Percentiles rank a stretch among this genome's conserved stretches.
Evolutionary conservation across 2,797 vertebrate genomes (phyloP).

Genomic region (Peromyscus melanophrys): DNA sequence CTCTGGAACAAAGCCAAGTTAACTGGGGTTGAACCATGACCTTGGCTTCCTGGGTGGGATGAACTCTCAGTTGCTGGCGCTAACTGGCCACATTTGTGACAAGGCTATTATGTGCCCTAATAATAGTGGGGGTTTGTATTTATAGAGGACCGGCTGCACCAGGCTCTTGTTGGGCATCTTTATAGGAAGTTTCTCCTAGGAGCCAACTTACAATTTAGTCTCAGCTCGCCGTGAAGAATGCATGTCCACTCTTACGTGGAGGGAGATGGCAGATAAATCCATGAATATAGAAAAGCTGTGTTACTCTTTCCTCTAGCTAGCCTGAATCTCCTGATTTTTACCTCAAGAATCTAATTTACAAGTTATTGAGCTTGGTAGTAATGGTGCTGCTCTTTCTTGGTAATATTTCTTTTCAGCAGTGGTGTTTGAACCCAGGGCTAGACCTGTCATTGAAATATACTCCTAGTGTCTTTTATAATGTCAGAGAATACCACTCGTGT

Average conservation of each 20-base stretch:
- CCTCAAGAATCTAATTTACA: neutral
- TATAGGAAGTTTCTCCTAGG: neutral
- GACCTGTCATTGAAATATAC: neutral
- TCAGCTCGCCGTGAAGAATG: neutral
- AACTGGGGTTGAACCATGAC: conserved; percentile 71
- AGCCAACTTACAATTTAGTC: neutral
- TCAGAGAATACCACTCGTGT: neutral
- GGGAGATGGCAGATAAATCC: neutral
- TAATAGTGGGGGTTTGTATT: conserved; percentile 10
- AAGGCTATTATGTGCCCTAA: neutral
- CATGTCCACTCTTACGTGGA: neutral
- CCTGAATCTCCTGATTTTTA: neutral
- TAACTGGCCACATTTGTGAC: conserved; percentile 48
- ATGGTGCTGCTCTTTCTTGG: neutral
- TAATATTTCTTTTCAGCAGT: neutral
- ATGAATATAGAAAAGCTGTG: neutral
- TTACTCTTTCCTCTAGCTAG: neutral
- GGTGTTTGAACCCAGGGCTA: neutral
- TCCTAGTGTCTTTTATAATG: neutral
- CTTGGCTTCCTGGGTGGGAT: conserved; percentile 52
- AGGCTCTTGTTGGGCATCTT: neutral
- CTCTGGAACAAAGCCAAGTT: conserved; percentile 73
- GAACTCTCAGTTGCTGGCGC: conserved; percentile 60
- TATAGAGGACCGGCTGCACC: neutral
- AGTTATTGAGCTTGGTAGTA: neutral